Base-by-base conservation (phyloP, 2,888 invertebrate species). In the Lasioglossum pauxillum region DNA sequence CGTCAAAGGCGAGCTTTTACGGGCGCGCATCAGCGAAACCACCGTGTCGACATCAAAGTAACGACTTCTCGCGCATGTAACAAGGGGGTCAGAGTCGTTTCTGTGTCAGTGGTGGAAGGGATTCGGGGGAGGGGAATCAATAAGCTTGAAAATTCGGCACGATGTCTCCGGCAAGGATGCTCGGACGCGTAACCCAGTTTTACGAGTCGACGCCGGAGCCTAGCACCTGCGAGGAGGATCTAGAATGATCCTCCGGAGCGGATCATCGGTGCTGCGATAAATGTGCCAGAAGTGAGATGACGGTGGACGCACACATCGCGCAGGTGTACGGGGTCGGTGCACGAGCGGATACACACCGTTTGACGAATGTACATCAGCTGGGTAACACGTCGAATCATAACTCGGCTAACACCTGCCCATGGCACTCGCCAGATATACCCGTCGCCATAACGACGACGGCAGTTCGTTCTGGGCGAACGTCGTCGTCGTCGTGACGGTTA, bases 401-500 rank as follows among this genome's bases (percentile, higher is more conserved):
- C 81, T 81, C 53, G 78, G 46, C 82, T 72, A 76, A 86, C 89
- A 88, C 88, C 88, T 90, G 86, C 75, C 73, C 53, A 82, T 69
- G 76, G 64, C 78, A 64, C 31, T 82, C 76, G 64, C 46, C 53
- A 31, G 82, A 82, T 10, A 79, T 64, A 64, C 53, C 74, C 71
- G 90, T 90, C 89, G 84, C 90, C 83, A 90, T 90, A 88, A 78
- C 86, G 83, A 90, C 86, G 80, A 90, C 89, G 78, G 60, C 77
- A 82, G 77, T 78, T 87, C 86, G 85, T 90, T 88, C 86, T 78
- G 76, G 64, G 23, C 38, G 79, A 88, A 57, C 57, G 57, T 57
- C 23, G 57, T 57, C 3, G 53, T n/a, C 86, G 86, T 86, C 72
- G 83, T 67, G 90, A 88, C 81, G 90, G 86, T 88, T 90, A 88